Evolutionary conservation across 1,140 invertebrate species (phyloP), one percentile per base, ranked within the genome.

Genomic region (Drosophila sulfurigaster): DNA sequence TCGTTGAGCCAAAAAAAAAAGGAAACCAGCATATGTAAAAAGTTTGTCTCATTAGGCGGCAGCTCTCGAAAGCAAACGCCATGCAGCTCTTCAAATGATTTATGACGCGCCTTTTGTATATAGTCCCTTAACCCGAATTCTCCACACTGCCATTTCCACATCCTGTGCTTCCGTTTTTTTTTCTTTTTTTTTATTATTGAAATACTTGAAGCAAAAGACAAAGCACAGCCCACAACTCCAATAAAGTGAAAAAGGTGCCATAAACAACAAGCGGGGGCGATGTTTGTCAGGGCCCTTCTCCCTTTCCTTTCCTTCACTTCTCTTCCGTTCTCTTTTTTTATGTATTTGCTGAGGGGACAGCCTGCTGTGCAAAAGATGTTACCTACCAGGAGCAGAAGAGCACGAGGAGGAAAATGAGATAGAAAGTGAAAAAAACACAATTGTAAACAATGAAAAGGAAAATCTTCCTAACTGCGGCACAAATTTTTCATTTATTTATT

Each of bases 401-500:
- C 20, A 25, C 3, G 20, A 4, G 20, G 3, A 38, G 15, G 48
- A 8, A 25, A 59, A 48, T 48, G 63, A 71, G 43, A 70, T 48
- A 70, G 49, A 78, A 73, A 67, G 62, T 69, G 73, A 75, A 70
- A 58, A 52, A 48, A 62, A 80, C 82, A 88, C 82, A 87, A 87
- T 88, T 88, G 83, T 83, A 88, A 88, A 89, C 83, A 83, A 77
- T 89, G 68, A 79, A 71, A 79, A 69, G 74, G 51, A 83, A 89
- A 89, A 75, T 82, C 83, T 78, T 78, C 75, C 54, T 79, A 81
- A 81, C 65, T 80, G 79, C 51, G 83, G 72, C 85, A 89, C 78
- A 89, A 79, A 85, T 89, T 83, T 89, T 88, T 88, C 83, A 89
- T 88, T 88, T 89, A 88, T 88, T 88, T 88, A 89, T 88, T 89